Percentiles rank a stretch among this genome's conserved stretches.
Conservation (phyloP, 2,113 vertebrate species). For the Mesembrinibis cayennensis region DNA sequence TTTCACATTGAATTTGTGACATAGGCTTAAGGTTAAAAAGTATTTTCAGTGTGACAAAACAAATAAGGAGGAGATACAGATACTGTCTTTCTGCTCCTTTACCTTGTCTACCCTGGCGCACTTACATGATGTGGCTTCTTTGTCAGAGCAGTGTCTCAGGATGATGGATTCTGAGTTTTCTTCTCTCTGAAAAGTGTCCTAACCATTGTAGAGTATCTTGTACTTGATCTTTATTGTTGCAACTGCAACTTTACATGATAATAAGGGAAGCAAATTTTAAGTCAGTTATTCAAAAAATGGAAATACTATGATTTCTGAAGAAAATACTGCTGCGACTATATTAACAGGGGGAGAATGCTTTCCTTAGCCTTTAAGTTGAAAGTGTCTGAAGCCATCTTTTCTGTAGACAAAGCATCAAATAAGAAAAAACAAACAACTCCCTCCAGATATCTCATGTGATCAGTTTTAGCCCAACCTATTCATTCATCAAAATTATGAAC, state of each 20-base stretch:
- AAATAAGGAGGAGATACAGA: not conserved
- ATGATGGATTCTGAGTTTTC: rapidly evolving
- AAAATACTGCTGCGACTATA: not conserved
- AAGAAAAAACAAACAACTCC: not conserved
- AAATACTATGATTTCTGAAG: not conserved
- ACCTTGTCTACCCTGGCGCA: not conserved
- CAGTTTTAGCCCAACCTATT: not conserved
- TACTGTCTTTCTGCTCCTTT: not conserved
- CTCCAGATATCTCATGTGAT: not conserved
- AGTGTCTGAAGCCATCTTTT: not conserved
- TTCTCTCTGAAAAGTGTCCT: not conserved
- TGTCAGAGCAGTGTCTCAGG: not conserved
- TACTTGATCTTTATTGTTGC: not conserved
- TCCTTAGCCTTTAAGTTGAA: not conserved
- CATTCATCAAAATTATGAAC: not conserved
- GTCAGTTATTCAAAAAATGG: not conserved
- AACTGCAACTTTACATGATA: not conserved
- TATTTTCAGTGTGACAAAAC: not conserved
- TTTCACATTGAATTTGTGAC: not conserved
- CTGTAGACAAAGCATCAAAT: not conserved
- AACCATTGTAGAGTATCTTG: not conserved
- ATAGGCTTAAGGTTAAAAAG: not conserved
- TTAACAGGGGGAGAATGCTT: not conserved
- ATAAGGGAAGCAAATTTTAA: not conserved
- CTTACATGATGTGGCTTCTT: not conserved